Evolutionary conservation across 2,113 vertebrate genomes (phyloP), one percentile per base, ranked within the genome.

Genomic region (Ramphastos sulfuratus): DNA sequence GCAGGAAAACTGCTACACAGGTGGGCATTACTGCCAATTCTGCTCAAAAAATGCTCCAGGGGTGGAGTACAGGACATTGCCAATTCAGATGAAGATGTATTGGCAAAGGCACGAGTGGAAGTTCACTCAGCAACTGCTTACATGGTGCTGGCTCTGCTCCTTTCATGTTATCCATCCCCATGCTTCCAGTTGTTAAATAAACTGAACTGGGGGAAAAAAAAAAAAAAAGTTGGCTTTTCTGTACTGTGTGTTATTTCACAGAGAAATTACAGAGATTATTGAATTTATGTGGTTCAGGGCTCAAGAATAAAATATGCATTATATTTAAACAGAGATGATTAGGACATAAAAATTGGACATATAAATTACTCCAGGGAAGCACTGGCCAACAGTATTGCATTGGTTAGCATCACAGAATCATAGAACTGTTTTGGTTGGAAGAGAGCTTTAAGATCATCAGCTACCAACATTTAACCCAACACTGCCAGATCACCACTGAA

Each of bases 311-410:
- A 67, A 66, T 7, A 6, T 2, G 4, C 1, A 3, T 52, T 79
- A 18, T 4, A 18, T 46, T 74, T 27, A 46, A 46, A 60, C 14
- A 39, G 59, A n/a, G 59, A 35, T 67, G 27, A 7, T 28, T 37
- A 27, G 44, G 52, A 52, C 21, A 24, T 66, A 0, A 15, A 7
- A 24, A 14, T 1, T 39, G 63, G 23, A 52, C 50, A 25, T 25
- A 52, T 24, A 52, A 20, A 7, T 10, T 7, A 44, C 60, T 79
- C n/a, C 59, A 50, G 4, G 42, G 59, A 77, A 59, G 52, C 55
- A 5, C 8, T 23, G 2, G 5, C 48, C 72, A 25, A 1, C 30
- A 35, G 50, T 0, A 6, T 13, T 2, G 10, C 0, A 0, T 0
- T 12, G 48, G 5, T 67, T 44, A 56, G 59, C 7, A 2, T 15